These are phyloP conservation scores for Naja naja DNA, from an alignment of 2,113 vertebrate species.

Conservation along the genomic window DNA sequence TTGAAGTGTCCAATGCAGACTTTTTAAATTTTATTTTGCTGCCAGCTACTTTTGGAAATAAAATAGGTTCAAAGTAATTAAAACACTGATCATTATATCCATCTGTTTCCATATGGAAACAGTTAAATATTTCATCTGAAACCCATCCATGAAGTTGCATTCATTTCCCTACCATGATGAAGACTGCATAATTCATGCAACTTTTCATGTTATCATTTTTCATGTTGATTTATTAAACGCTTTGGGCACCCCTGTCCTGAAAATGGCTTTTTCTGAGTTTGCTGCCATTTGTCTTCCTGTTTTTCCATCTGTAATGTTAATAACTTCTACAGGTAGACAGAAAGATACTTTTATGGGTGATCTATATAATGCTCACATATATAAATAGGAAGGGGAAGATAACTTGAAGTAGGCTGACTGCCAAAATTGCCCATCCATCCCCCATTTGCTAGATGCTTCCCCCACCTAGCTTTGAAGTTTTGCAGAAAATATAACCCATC, in stretches of 20 bases:
- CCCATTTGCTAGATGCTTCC: conserved; percentile 22
- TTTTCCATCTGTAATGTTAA: conserved; percentile 62
- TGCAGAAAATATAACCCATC: background rate
- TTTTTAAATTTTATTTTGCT: conserved; percentile 5
- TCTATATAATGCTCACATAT: conserved; percentile 58
- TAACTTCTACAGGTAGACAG: conserved; percentile 58
- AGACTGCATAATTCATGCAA: conserved; percentile 65
- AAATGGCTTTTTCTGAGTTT: conserved; percentile 61
- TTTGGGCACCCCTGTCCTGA: conserved; percentile 42
- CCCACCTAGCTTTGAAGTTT: conserved; percentile 25
- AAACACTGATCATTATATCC: conserved; percentile 37
- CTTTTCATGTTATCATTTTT: conserved; percentile 60
- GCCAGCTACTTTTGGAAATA: conserved; percentile 47
- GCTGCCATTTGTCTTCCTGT: conserved; percentile 54
- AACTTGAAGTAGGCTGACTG: conserved; percentile 55
- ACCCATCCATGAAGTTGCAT: conserved; percentile 53
- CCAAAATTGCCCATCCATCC: conserved; percentile 46
- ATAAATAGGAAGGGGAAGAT: conserved; percentile 26
- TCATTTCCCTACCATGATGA: conserved; percentile 61
- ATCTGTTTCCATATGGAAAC: conserved; percentile 45
- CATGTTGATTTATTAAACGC: conserved; percentile 53
- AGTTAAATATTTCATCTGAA: conserved; percentile 60
- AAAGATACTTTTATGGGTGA: conserved; percentile 48
- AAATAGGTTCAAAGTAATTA: conserved; percentile 52
- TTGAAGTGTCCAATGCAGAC: background rate